A percentile compares a stretch with the other conserved stretches of the same genome.
Evolutionary conservation across 2,888 invertebrate species (phyloP).

Genomic region (Ophraella communa): DNA sequence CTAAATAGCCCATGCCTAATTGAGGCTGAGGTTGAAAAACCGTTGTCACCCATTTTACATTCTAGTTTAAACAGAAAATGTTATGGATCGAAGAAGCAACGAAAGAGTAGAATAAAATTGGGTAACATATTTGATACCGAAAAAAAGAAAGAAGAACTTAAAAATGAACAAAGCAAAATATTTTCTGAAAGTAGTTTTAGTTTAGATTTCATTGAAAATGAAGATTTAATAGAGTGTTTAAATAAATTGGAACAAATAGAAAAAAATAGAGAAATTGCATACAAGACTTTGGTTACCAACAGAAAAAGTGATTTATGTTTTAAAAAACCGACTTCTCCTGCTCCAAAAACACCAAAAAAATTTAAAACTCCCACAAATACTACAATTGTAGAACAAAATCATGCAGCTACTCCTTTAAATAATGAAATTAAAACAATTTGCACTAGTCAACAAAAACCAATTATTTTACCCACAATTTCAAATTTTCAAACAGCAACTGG

Average conservation of each 20-base stretch:
- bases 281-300: constrained; percentile 20
- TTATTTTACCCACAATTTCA: constrained; percentile 13
- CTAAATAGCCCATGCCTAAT: constrained; percentile 5
- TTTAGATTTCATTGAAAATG: constrained; percentile 20
- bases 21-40: constrained; percentile 30
- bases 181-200: constrained; percentile 30
- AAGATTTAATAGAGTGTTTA: constrained; percentile 35
- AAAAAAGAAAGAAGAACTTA: not conserved
- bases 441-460: not conserved
- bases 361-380: constrained; percentile 1
- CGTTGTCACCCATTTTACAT: constrained; percentile 49
- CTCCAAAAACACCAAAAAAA: constrained; percentile 22
- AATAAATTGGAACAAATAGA: constrained; percentile 42
- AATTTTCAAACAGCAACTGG: constrained; percentile 46
- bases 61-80: constrained; percentile 35
- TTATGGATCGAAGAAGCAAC: constrained; percentile 18
- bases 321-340: constrained; percentile 42
- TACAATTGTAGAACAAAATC: not conserved
- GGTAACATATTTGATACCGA: constrained; percentile 23
- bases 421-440: not conserved
- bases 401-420: not conserved
- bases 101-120: constrained; percentile 29
- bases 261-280: constrained; percentile 27
- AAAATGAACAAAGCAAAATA: constrained; percentile 3
- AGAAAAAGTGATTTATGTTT: constrained; percentile 35